Evolutionary conservation across 2,888 invertebrate species (phyloP).

Genomic region (Oscheius sp.): DNA sequence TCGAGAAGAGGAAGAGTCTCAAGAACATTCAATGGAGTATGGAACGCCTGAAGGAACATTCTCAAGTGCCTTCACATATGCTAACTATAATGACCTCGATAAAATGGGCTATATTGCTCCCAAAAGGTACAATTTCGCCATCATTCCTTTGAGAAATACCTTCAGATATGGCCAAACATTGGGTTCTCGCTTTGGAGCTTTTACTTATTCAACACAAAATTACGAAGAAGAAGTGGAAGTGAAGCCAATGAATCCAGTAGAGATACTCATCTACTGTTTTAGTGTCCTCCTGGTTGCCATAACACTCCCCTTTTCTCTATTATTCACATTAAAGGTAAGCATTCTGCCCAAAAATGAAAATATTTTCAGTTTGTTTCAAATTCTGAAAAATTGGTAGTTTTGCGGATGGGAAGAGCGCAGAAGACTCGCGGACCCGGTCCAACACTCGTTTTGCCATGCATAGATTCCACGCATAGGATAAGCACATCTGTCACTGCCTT

Average conservation of each 20-base stretch:
- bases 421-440: constrained; percentile 69
- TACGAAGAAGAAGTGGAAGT: constrained; percentile 38
- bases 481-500: constrained; percentile 72
- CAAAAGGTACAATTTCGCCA: constrained; percentile 36
- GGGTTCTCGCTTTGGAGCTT: constrained; percentile 40
- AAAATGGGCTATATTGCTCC: constrained; percentile 55
- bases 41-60: constrained; percentile 52
- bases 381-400: constrained; percentile 65
- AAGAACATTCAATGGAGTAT: constrained; percentile 38
- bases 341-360: not conserved
- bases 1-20: constrained; percentile 27
- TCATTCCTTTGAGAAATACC: not conserved
- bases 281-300: constrained; percentile 54
- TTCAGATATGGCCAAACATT: constrained; percentile 40
- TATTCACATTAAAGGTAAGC: constrained; percentile 64
- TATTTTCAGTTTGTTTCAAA: constrained; percentile 61
- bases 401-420: constrained; percentile 67
- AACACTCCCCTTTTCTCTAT: constrained; percentile 66
- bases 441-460: constrained; percentile 71
- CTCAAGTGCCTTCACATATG: constrained; percentile 56
- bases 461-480: constrained; percentile 69
- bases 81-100: constrained; percentile 58
- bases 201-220: constrained; percentile 46
- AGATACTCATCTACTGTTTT: constrained; percentile 45
- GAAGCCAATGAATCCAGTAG: constrained; percentile 39